These are phyloP conservation scores for Caenorhabditis imperialis DNA, from an alignment of 2,888 invertebrate species.

Conservation along the genomic window DNA sequence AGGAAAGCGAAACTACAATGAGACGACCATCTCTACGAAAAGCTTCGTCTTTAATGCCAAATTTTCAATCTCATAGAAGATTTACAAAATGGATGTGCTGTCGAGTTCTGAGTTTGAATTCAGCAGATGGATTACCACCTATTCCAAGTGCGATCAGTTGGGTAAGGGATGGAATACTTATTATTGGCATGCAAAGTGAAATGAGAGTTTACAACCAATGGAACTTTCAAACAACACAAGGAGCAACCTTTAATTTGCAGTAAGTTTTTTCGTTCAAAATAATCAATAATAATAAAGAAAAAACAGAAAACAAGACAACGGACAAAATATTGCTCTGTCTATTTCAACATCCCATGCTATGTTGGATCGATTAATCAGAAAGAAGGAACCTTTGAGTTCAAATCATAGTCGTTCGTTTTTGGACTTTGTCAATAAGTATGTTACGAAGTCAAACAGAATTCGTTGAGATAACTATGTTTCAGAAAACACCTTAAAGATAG, in stretches of 20 bases:
- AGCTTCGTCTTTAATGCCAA: conserved; percentile 66
- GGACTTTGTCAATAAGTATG: conserved; percentile 61
- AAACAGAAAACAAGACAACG: no score
- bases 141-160: conserved; percentile 98
- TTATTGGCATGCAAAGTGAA: conserved; percentile 99
- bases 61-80: conserved; percentile 54
- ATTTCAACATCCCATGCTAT: conserved; percentile 73
- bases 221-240: no score
- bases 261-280: no score
- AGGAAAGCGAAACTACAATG: conserved; percentile 71
- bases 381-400: conserved; percentile 61
- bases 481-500: conserved; percentile 42
- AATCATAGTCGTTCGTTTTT: conserved; percentile 63
- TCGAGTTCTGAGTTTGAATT: conserved; percentile 68
- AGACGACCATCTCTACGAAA: conserved; percentile 70
- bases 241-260: no score
- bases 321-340: conserved; percentile 43
- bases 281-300: no score
- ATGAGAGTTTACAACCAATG: conserved; percentile 97
- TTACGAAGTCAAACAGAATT: not conserved
- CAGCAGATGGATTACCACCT: conserved; percentile 93
- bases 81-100: conserved; percentile 75
- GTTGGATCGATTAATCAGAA: conserved; percentile 72
- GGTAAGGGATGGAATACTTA: conserved; percentile 96
- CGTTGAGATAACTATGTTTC: conserved; percentile 3